Base-by-base conservation (phyloP, 2,113 vertebrate species). In the Penelope pileata region DNA sequence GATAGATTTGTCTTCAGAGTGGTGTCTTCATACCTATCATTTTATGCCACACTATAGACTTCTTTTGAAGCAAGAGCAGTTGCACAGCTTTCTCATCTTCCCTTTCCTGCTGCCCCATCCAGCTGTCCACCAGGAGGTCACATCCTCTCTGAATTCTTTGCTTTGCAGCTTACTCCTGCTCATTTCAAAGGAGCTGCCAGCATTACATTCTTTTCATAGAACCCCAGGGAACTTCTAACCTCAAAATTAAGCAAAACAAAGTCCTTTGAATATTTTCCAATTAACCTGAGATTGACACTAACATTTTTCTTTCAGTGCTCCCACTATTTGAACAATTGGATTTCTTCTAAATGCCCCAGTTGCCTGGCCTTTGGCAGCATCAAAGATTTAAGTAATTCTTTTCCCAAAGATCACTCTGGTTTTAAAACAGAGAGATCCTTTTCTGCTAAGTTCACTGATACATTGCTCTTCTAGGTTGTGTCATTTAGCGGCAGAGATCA, bases 191-290 rank as follows among this genome's bases (percentile, higher is more conserved):
- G 26, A 79, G 32, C 83, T 91, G 86, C 48, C 76, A 84, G 66
- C 16, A 6, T 72, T 88, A 32, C 1, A 3, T 66, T 93, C 80
- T 93, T 88, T 94, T 86, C 76, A 84, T 5, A 88, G 80, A 90
- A 88, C 69, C 30, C 86, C 48, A 75, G 88, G 90, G 80, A 95
- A 93, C 69, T 72, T 86, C 85, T 92, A 93, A 95, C 86, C 83
- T 93, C 92, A 90, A 88, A 94, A 95, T 95, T 82, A 90, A 82
- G 62, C 90, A 94, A 93, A 96, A 90, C 26, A 91, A 95, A 96
- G 64, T 84, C 83, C 66, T 94, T 62, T 93, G 90, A 94, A 94
- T 93, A 86, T 82, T 88, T 92, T 88, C 73, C 90, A 93, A 79
- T 97, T 97, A 96, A 94, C 93, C 76, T 60, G 51, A 93, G 56